Evolutionary conservation across 2,888 invertebrate genomes (phyloP).

Genomic region (Plebejus argus): DNA sequence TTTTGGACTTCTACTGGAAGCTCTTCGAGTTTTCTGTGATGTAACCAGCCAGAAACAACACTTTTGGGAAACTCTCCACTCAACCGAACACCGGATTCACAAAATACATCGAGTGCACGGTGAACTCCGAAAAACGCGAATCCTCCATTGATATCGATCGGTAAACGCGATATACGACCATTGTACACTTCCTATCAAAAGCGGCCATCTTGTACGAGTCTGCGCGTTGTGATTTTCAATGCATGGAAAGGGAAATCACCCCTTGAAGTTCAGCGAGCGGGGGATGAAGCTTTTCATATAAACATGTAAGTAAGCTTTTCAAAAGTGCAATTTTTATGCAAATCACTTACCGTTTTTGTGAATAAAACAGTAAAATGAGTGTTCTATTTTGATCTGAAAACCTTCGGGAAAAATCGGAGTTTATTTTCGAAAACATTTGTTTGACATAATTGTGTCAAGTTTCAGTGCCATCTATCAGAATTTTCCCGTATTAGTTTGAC

Average conservation of each 20-base stretch:
- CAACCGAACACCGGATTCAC: constrained; percentile 67
- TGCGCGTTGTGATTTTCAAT: constrained; percentile 81
- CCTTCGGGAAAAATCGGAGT: constrained; percentile 66
- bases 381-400: constrained; percentile 48
- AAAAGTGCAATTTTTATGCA: constrained; percentile 44
- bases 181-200: constrained; percentile 76
- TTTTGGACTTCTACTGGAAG: constrained; percentile 72
- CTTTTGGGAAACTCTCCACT: constrained; percentile 73
- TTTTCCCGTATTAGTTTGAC: constrained; percentile 64
- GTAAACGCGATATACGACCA: constrained; percentile 72
- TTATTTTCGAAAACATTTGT: constrained; percentile 78
- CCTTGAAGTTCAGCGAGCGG: constrained; percentile 62
- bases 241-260: constrained; percentile 78
- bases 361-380: constrained; percentile 40
- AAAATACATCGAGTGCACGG: constrained; percentile 67
- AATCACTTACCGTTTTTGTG: constrained; percentile 60
- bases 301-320: constrained; percentile 48
- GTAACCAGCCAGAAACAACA: constrained; percentile 75
- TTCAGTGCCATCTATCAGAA: constrained; percentile 61
- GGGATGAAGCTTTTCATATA: constrained; percentile 59
- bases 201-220: constrained; percentile 86
- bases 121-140: constrained; percentile 73
- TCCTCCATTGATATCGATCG: constrained; percentile 85
- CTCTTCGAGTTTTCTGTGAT: constrained; percentile 72
- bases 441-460: constrained; percentile 69